Evolutionary conservation across 1,140 invertebrate genomes (phyloP).

Genomic region (Parasteatoda tepidariorum): DNA sequence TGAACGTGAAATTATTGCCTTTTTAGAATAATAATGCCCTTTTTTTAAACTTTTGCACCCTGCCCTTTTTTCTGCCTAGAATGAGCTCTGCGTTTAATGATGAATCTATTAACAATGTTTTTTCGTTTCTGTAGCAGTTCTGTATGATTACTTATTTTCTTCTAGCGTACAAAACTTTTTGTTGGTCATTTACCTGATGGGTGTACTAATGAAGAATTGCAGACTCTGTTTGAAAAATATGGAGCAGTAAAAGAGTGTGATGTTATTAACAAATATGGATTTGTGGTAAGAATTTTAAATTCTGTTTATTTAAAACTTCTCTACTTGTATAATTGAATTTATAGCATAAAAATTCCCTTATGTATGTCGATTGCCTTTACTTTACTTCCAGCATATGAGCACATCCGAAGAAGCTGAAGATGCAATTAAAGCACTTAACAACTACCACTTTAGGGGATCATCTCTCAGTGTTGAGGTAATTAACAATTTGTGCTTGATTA

Average conservation of each 20-base stretch:
- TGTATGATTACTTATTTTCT: neutral
- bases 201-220: slow-evolving; percentile 86
- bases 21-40: no score
- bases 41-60: no score
- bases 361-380: neutral
- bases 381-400: slow-evolving; percentile 73
- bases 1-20: no score
- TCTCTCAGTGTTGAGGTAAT: slow-evolving; percentile 79
- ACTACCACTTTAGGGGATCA: slow-evolving; percentile 78
- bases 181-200: slow-evolving; percentile 89
- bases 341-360: neutral
- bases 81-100: no score
- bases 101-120: no score
- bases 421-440: slow-evolving; percentile 78
- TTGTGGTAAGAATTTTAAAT: slow-evolving; percentile 74
- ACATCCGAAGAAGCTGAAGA: slow-evolving; percentile 77
- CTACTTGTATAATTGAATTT: neutral
- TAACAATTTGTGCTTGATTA: neutral
- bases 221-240: slow-evolving; percentile 86
- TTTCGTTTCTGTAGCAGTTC: no score
- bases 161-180: slow-evolving; percentile 76
- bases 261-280: slow-evolving; percentile 91
- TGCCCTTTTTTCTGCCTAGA: no score
- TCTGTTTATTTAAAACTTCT: neutral
- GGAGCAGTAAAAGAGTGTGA: slow-evolving; percentile 91